Evolutionary conservation across 2,113 vertebrate genomes (phyloP).

Genomic region (Carlito syrichta): DNA sequence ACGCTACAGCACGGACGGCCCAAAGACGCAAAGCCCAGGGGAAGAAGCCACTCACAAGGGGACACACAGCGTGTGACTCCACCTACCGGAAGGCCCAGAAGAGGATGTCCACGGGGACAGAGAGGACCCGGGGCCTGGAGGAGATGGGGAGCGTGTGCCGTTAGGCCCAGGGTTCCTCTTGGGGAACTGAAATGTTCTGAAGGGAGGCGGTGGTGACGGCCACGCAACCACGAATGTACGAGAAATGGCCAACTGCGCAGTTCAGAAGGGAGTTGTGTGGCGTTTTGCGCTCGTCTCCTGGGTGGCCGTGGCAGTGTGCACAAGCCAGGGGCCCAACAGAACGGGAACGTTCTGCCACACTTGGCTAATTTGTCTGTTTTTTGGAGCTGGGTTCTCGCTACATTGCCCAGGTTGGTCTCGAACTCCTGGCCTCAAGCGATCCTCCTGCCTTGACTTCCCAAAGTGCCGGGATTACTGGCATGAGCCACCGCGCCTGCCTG

Average conservation of each 20-base stretch:
- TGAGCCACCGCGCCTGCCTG: too few species aligned
- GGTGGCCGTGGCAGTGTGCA: background rate
- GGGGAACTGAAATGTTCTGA: background rate
- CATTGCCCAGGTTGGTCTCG: too few species aligned
- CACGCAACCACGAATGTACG: rapidly evolving
- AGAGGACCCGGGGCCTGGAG: background rate
- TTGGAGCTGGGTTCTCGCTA: too few species aligned
- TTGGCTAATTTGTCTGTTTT: rapidly evolving
- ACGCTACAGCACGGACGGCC: rapidly evolving
- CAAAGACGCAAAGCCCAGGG: rapidly evolving
- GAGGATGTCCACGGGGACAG: rapidly evolving
- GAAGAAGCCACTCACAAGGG: background rate
- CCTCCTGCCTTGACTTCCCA: too few species aligned
- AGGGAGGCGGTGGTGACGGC: too few species aligned
- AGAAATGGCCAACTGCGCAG: rapidly evolving
- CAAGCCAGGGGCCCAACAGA: too few species aligned
- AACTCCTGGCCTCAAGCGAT: too few species aligned
- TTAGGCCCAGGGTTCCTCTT: rapidly evolving
- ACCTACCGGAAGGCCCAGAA: rapidly evolving
- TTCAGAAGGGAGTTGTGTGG: rapidly evolving
- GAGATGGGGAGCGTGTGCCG: too few species aligned
- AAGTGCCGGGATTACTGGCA: too few species aligned
- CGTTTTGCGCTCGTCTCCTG: rapidly evolving
- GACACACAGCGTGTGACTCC: rapidly evolving
- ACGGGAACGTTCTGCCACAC: too few species aligned